phyloP scores from a whole-genome alignment of 2,888 invertebrate species.

The Scaptomyza tumidula region DNA sequence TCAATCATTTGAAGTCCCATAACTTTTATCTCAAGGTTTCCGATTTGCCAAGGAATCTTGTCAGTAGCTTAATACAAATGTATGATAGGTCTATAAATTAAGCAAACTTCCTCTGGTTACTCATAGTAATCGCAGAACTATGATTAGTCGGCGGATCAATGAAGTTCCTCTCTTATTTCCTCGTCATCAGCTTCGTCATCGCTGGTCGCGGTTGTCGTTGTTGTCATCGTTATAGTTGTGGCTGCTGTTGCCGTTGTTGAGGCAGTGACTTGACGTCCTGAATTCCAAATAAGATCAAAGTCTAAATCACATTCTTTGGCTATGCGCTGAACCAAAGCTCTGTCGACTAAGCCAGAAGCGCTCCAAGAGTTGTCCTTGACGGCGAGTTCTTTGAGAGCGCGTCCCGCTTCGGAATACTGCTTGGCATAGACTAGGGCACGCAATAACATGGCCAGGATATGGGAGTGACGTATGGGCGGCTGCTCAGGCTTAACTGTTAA shows the following conservation, averaged over 20 bases:
- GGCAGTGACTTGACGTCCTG: slow-evolving; percentile 64
- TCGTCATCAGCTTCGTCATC: slow-evolving; percentile 78
- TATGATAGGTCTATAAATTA: slow-evolving; percentile 1
- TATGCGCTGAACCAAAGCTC: slow-evolving; percentile 81
- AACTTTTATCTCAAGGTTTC: too few species aligned
- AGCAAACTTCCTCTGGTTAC: slow-evolving; percentile 5
- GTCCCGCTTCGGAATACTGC: slow-evolving; percentile 83
- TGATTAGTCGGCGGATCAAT: slow-evolving; percentile 49
- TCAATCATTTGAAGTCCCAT: too few species aligned
- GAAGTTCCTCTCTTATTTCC: slow-evolving; percentile 83
- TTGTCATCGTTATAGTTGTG: slow-evolving; percentile 53
- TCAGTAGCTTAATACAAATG: background rate
- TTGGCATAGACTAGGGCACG: slow-evolving; percentile 81
- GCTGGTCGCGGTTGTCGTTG: slow-evolving; percentile 44
- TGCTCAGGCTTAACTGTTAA: slow-evolving; percentile 82
- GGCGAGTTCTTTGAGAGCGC: slow-evolving; percentile 82
- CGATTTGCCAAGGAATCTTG: too few species aligned
- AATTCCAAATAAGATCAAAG: slow-evolving; percentile 83
- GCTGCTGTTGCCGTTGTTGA: slow-evolving; percentile 52
- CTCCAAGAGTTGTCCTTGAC: slow-evolving; percentile 83
- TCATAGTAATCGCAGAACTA: slow-evolving; percentile 4
- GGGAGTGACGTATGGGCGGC: slow-evolving; percentile 83
- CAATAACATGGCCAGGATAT: slow-evolving; percentile 82
- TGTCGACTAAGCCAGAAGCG: slow-evolving; percentile 80
- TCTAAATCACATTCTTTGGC: slow-evolving; percentile 84